These are phyloP conservation scores for Panthera leo DNA, from an alignment of 2,113 vertebrate species.

Conservation along the genomic window DNA sequence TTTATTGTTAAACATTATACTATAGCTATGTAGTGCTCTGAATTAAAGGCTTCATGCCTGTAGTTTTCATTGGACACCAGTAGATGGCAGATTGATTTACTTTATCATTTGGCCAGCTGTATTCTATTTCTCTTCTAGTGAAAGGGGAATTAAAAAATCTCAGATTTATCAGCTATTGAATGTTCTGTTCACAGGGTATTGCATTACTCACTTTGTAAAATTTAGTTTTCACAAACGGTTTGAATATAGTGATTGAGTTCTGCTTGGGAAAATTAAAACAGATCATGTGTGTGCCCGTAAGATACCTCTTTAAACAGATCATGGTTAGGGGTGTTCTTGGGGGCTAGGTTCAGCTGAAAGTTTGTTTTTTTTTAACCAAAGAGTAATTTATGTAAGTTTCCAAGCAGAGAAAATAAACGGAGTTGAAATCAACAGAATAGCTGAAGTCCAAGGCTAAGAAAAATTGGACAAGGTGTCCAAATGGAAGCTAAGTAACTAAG, in stretches of 20 bases:
- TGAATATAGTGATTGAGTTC: not conserved
- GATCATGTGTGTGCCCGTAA: not conserved
- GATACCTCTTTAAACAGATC: not conserved
- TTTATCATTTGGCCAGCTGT: slow-evolving; percentile 19
- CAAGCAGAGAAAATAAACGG: not conserved
- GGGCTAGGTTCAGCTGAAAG: not conserved
- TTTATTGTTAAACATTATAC: not conserved
- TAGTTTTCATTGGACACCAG: slow-evolving; percentile 57
- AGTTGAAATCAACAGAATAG: not conserved
- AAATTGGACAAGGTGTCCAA: not conserved
- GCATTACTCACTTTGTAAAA: not conserved
- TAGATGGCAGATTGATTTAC: slow-evolving; percentile 75
- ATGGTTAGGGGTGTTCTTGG: not conserved
- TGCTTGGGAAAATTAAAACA: not conserved
- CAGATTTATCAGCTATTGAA: not conserved
- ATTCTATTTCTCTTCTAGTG: not conserved
- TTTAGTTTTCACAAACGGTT: not conserved
- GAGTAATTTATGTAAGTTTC: not conserved
- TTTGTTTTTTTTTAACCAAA: not conserved
- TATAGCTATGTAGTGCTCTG: not conserved
- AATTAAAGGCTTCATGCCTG: slow-evolving; percentile 31
- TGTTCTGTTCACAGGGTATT: not conserved
- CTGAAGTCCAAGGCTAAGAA: slow-evolving; percentile 9
- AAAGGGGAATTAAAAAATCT: not conserved
- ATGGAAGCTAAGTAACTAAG: not conserved